Evolutionary conservation across 2,797 vertebrate species (phyloP).

Genomic region (Eidolon dupreanum): DNA sequence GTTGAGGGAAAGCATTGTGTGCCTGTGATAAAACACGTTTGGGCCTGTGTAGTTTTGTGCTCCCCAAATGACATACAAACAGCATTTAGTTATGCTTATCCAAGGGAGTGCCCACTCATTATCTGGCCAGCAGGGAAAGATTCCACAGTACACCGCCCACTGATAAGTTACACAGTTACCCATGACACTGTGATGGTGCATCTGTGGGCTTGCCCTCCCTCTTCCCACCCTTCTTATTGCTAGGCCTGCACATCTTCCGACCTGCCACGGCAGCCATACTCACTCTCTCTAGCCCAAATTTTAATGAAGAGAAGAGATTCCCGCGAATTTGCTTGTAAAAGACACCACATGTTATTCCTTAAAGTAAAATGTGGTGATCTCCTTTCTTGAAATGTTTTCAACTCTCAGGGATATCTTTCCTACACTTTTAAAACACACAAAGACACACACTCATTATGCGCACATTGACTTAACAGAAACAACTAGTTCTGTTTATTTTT

Average conservation of each 20-base stretch:
- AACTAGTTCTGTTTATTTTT: constrained; percentile 67
- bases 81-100: constrained; percentile 75
- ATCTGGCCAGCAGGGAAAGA: constrained; percentile 54
- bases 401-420: constrained; percentile 43
- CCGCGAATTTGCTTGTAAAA: constrained; percentile 61
- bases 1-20: constrained; percentile 3
- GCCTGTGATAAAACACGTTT: not conserved
- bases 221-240: not conserved
- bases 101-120: not conserved
- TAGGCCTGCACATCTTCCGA: not conserved
- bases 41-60: constrained; percentile 17
- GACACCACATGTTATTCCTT: constrained; percentile 29
- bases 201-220: not conserved
- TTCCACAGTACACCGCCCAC: constrained; percentile 64
- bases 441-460: not conserved
- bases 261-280: not conserved
- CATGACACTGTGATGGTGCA: constrained; percentile 32
- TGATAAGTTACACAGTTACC: constrained; percentile 62
- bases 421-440: constrained; percentile 65
- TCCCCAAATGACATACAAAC: constrained; percentile 49
- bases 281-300: constrained; percentile 38
- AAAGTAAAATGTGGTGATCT: not conserved
- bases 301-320: constrained; percentile 66
- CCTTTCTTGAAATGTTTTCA: constrained; percentile 41
- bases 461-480: constrained; percentile 63